Conservation (phyloP, 2,113 vertebrate genomes). For the Manacus vitellinus region DNA sequence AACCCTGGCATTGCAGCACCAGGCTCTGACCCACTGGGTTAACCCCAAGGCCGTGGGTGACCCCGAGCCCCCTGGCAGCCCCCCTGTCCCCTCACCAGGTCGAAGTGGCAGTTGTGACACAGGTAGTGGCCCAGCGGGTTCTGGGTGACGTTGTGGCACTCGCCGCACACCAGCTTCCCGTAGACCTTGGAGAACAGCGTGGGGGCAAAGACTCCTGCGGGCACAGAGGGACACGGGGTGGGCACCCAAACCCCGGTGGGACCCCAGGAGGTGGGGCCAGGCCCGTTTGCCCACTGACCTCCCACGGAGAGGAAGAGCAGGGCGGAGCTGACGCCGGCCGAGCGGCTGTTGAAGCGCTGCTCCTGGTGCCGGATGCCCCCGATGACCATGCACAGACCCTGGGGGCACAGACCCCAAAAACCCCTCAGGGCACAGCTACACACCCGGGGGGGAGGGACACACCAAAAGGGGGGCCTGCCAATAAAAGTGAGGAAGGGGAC, state of each 20-base stretch:
- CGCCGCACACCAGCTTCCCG: constrained; percentile 83
- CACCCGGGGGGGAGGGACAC: no score
- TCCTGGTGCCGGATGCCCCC: constrained; percentile 87
- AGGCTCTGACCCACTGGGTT: no score
- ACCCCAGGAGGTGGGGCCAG: background rate
- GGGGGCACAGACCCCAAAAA: background rate
- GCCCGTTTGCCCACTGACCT: constrained; percentile 68
- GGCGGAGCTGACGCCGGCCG: constrained; percentile 84
- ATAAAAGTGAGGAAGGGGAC: no score
- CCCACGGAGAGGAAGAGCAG: constrained; percentile 89
- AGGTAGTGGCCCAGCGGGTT: constrained; percentile 76
- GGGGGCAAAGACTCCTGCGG: constrained; percentile 85
- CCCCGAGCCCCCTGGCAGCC: fast-evolving
- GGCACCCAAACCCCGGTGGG: fast-evolving
- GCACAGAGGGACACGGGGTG: background rate
- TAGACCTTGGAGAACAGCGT: constrained; percentile 91
- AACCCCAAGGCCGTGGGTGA: no score
- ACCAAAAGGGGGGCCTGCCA: no score
- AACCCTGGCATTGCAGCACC: no score
- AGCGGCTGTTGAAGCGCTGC: constrained; percentile 88
- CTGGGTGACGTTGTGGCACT: constrained; percentile 77
- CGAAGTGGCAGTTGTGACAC: constrained; percentile 86
- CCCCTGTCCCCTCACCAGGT: constrained; percentile 73
- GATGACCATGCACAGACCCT: constrained; percentile 92
- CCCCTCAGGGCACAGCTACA: background rate